Conservation (phyloP, 2,113 vertebrate genomes). For the Xiphorhynchus elegans region DNA sequence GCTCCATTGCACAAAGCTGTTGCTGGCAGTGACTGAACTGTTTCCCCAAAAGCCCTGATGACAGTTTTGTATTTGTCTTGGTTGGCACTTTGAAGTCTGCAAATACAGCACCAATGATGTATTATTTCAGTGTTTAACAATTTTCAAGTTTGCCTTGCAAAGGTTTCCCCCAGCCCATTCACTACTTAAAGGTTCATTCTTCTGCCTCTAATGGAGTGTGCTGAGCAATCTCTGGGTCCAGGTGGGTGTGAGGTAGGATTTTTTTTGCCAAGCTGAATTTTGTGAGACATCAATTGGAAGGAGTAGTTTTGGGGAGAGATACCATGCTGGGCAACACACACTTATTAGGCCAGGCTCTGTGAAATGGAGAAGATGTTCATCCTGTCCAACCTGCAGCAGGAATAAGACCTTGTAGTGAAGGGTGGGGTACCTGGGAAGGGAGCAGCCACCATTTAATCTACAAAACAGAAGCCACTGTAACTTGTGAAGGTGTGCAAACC, state of each 20-base stretch:
- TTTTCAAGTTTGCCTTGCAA: background rate
- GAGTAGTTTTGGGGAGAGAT: background rate
- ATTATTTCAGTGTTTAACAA: background rate
- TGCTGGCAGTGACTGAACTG: background rate
- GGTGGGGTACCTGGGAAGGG: background rate
- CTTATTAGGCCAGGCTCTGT: background rate
- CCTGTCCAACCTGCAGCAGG: background rate
- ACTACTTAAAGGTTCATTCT: background rate
- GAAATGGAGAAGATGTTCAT: background rate
- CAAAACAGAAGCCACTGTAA: background rate
- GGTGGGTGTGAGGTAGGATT: background rate
- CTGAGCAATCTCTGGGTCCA: background rate
- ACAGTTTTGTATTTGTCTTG: background rate
- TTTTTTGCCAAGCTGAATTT: background rate
- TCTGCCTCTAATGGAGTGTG: background rate
- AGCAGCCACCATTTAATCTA: background rate
- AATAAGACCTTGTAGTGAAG: background rate
- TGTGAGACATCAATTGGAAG: background rate
- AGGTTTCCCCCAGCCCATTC: background rate
- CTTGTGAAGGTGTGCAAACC: fast-evolving
- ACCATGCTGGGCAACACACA: background rate
- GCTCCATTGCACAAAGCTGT: background rate
- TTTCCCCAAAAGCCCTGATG: background rate
- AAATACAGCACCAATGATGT: background rate
- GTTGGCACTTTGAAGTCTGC: background rate